Evolutionary conservation across 1,140 invertebrate species (phyloP), one percentile per base, ranked within the genome.

Genomic region (Luehdorfia chinensis): DNA sequence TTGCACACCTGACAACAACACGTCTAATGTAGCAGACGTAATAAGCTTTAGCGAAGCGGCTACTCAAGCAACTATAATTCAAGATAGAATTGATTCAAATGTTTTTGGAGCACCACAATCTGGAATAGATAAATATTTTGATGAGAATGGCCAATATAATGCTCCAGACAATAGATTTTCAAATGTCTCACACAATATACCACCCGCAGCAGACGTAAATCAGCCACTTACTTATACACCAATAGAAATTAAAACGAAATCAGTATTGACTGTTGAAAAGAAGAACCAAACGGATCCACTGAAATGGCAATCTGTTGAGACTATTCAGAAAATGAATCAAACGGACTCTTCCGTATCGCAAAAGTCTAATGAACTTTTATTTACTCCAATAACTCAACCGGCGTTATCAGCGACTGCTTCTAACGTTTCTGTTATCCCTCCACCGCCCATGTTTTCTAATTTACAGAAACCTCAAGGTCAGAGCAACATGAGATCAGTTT

Each of bases 381-480:
- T 43, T 31, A 9, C 14, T 6, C 55, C 46, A 12, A 31, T 28
- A 48, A 11, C 27, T 19, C 43, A 53, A 39, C 14, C 1, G 28
- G 28, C 23, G 14, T 5, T 7, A 8, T 39, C 48, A 36, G 43
- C 28, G 9, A 30, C 28, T n/a, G 33, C 46, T 18, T 11, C 55
- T 21, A 50, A 33, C 11, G 13, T 43, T 1, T 36, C 66, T 11
- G 59, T 75, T 1, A 75, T 86, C 18, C 78, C 79, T n/a, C 83
- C 79, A n/a, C 83, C 80, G 19, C 79, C 78, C 6, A 79, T 77
- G 76, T 86, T 81, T 41, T 75, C 78, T 9, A 77, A 68, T 54
- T 8, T 68, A 36, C 39, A 62, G 5, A 60, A 51, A 47, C 66
- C 37, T 39, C 69, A 73, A 4, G 66, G 43, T 25, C 62, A 65